Base-by-base conservation (phyloP, 2,113 vertebrate species). In the Hepsetus odoe region DNA sequence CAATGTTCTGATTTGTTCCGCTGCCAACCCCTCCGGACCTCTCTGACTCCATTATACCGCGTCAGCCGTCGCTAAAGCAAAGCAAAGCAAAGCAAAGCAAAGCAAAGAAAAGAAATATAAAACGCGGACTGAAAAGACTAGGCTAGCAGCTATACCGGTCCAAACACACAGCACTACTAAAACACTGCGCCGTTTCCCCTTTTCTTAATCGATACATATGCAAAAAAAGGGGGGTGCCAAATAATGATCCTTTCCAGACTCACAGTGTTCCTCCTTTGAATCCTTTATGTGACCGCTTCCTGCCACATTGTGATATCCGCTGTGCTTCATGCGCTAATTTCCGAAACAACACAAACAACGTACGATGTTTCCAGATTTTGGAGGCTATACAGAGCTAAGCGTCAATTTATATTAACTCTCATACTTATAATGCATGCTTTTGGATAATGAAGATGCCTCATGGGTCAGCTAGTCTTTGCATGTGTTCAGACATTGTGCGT, bases 11-110 rank as follows among this genome's bases (percentile, higher is more conserved):
- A 86, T 91, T 92, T 86, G 91, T 66, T 75, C 82, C 82, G 49
- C 82, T 81, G 35, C 82, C 86, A 87, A 87, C 88, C 84, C 92
- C 92, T 79, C 91, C 90, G 85, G 92, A 90, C 90, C 91, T 88
- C 82, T 94, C 93, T 90, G 91, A 89, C 88, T 94, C 93, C 93
- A 94, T 94, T 88, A 88, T 88, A 84, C 77, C 83, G 86, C 86
- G 86, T 81, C 87, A 82, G 78, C 83, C 86, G 84, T 84, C 88
- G 84, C 88, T 90, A 88, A 88, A 86, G 88, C 86, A 88, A 86
- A 71, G 80, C 86, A 82, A 81, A 85, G n/a, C n/a, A n/a, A n/a
- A n/a, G n/a, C n/a, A 88, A 88, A 86, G 88, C 86, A 88, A 86
- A 71, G 80, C 86, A 82, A 81, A 85, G n/a, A n/a, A n/a, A n/a